phyloP scores from a whole-genome alignment of 2,797 vertebrate genomes.

The Thaleichthys pacificus region DNA sequence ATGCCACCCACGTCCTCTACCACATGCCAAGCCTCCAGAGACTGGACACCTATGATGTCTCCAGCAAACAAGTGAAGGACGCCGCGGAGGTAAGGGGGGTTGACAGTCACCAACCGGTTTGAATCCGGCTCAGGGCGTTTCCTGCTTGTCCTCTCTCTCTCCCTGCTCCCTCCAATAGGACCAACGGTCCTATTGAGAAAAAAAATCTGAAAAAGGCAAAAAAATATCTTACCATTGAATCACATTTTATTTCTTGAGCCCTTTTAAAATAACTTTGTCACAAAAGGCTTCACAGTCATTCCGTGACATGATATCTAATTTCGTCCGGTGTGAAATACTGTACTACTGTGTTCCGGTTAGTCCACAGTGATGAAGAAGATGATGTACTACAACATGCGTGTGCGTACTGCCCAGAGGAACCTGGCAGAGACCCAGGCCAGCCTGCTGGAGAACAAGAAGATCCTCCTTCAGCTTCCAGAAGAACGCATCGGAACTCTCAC shows the following conservation, averaged over 20 bases:
- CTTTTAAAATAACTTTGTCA: no score
- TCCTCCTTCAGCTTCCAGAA: slow-evolving; percentile 73
- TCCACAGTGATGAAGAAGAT: slow-evolving; percentile 86
- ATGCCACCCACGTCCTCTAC: slow-evolving; percentile 84
- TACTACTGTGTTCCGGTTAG: slow-evolving; percentile 61
- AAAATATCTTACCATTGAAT: no score
- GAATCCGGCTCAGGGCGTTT: no score
- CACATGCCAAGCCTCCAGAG: slow-evolving; percentile 83
- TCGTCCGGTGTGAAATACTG: neutral
- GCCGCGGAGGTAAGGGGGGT: slow-evolving; percentile 77
- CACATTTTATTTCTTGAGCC: neutral
- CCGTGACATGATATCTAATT: neutral
- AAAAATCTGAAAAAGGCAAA: no score
- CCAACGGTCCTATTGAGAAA: no score
- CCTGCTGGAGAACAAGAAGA: slow-evolving; percentile 74
- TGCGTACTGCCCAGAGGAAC: slow-evolving; percentile 74
- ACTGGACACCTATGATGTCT: slow-evolving; percentile 83
- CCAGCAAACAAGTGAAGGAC: slow-evolving; percentile 80
- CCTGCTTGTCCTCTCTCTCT: no score
- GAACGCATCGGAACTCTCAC: slow-evolving; percentile 77
- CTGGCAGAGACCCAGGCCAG: slow-evolving; percentile 71
- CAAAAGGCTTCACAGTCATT: no score
- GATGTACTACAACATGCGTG: slow-evolving; percentile 91
- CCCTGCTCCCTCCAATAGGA: no score
- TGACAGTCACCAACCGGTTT: neutral